A percentile compares a stretch with the other conserved stretches of the same genome.
Evolutionary conservation across 2,113 vertebrate genomes (phyloP).

Genomic region (Platysteira castanea): DNA sequence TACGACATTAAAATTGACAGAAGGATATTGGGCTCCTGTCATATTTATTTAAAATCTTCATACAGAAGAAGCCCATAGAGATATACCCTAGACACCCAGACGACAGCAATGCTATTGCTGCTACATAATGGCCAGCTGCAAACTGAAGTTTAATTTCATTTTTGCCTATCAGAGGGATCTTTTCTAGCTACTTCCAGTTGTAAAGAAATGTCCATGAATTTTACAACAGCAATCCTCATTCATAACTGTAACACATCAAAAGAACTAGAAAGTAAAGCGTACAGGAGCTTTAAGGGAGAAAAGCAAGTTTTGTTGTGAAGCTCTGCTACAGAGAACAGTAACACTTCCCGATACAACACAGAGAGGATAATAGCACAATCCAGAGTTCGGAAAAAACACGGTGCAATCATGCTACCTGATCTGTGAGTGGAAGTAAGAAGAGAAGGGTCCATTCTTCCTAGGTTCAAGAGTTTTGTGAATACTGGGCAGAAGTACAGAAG

Average conservation of each 20-base stretch:
- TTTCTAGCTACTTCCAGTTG: not conserved
- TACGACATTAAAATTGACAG: slow-evolving; percentile 58
- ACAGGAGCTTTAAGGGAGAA: not conserved
- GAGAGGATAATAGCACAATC: not conserved
- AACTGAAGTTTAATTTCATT: slow-evolving; percentile 42
- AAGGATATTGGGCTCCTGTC: slow-evolving; percentile 46
- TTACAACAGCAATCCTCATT: not conserved
- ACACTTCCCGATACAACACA: rapidly evolving
- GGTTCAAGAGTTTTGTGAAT: not conserved
- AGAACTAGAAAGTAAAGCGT: not conserved
- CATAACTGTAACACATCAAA: not conserved
- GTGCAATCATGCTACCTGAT: not conserved
- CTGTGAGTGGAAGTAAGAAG: not conserved
- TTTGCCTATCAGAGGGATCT: slow-evolving; percentile 14
- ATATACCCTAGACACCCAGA: not conserved
- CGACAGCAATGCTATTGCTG: slow-evolving; percentile 40
- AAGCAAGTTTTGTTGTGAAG: not conserved
- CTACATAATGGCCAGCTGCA: slow-evolving; percentile 39
- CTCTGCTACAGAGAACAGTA: not conserved
- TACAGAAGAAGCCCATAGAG: not conserved
- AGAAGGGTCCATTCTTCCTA: not conserved
- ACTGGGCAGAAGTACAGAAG: not conserved
- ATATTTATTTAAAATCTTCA: slow-evolving; percentile 56
- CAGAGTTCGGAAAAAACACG: not conserved
- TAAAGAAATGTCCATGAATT: not conserved